phyloP scores from a whole-genome alignment of 2,888 invertebrate species.

The Chironomus riparius region DNA sequence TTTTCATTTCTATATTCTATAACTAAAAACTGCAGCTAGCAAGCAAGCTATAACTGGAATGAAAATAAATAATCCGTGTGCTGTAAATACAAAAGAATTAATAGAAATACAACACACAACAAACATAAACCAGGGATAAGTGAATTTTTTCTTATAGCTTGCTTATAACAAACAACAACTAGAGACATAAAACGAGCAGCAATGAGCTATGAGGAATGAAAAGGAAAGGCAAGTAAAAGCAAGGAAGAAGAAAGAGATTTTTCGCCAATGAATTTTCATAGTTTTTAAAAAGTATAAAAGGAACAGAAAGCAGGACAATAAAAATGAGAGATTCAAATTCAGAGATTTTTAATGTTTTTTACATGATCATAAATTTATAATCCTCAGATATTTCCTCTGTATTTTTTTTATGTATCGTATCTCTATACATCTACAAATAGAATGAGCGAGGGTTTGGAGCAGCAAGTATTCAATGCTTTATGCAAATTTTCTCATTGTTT shows the following conservation, averaged over 20 bases:
- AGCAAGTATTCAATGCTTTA: too few species aligned
- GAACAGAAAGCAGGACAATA: not conserved
- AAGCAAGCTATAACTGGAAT: not conserved
- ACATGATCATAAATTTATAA: too few species aligned
- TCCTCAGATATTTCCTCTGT: not conserved
- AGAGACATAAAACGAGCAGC: not conserved
- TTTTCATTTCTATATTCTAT: not conserved
- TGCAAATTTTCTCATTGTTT: not conserved
- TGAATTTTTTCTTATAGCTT: not conserved
- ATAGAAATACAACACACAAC: conserved; percentile 3
- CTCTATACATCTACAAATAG: not conserved
- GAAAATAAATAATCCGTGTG: not conserved
- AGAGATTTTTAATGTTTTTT: not conserved
- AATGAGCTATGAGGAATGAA: not conserved
- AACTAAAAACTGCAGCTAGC: not conserved
- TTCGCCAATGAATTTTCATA: not conserved
- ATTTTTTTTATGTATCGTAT: not conserved
- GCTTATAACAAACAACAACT: not conserved
- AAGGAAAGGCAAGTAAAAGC: not conserved
- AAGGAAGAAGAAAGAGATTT: not conserved
- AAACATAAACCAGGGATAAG: conserved; percentile 3
- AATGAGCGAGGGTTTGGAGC: too few species aligned
- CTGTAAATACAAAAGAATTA: conserved; percentile 14
- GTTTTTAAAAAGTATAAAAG: not conserved
- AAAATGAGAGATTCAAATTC: not conserved